Base-by-base conservation (phyloP, 1,140 invertebrate genomes). In the Brachionus manjavacas region DNA sequence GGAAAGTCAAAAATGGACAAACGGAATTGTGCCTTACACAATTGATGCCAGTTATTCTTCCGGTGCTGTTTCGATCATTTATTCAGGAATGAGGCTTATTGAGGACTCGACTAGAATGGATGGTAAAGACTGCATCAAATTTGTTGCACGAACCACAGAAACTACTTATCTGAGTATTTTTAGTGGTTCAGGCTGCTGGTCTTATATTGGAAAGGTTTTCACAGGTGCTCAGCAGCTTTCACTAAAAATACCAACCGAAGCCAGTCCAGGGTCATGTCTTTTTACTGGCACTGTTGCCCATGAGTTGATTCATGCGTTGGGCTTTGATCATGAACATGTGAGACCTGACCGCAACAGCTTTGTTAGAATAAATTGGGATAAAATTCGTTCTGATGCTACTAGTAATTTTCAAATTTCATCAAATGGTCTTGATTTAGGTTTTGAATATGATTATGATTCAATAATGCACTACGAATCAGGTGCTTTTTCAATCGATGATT, bases 321-420 rank as follows among this genome's bases (percentile, higher is more conserved):
- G 96, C 74, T 98, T 98, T 89, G 97, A 95, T 95, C 96, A 99
- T 88, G 96, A 99, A 89, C 97, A 99, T 88, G 99, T 97, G 0
- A 91, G 97, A 66, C 96, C 97, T 0, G 97, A 99, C 90, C 90
- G 97, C 68, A 96, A 99, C 87, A 92, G 94, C 9, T 90, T 91
- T 85, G 90, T 90, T 39, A 72, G 12, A 72, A 72, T 72, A n/a
- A 35, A 72, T 72, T 72, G 68, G 68, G 25, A 28, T 35, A 72
- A 72, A 39, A 72, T 72, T 72, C 16, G 8, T 14, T 0, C 25
- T 23, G 6, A 28, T 72, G 52, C n/a, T 11, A 0, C 60, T 4
- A 25, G 23, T 2, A 55, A 55, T 55, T 81, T 52, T 43, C 46
- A 52, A 16, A 81, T 55, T 25, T 31, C 3, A 14, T n/a, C 4